These are phyloP conservation scores for Augochlorella aurata DNA, from an alignment of 2,888 invertebrate species.

Conservation along the genomic window DNA sequence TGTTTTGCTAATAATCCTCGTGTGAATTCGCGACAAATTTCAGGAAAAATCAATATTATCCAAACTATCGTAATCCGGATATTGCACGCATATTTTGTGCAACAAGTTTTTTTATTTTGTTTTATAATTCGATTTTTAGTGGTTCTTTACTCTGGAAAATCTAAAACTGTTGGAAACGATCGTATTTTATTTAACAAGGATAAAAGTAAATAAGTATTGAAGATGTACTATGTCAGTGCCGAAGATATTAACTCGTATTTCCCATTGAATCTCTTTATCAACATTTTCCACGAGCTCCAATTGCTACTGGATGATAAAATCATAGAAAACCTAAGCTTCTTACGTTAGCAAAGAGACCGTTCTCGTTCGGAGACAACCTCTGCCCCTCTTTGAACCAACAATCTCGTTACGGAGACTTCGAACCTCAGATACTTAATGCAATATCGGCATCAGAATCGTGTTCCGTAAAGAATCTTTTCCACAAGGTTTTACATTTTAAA, in stretches of 20 bases:
- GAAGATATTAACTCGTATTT: not conserved
- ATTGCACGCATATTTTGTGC: no score
- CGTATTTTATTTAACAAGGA: no score
- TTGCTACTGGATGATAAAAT: constrained; percentile 16
- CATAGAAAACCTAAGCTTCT: constrained; percentile 6
- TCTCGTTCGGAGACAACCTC: constrained; percentile 13
- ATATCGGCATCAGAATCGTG: constrained; percentile 20
- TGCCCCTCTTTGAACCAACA: constrained; percentile 30
- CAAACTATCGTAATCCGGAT: no score
- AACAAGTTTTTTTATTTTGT: no score
- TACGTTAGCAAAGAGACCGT: not conserved
- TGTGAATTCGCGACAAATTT: no score
- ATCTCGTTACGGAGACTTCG: constrained; percentile 36
- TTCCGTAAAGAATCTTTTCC: not conserved
- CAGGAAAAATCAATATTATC: no score
- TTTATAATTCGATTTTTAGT: no score
- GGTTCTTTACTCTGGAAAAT: no score
- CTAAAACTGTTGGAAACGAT: no score
- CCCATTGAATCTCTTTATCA: not conserved
- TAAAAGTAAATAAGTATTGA: no score
- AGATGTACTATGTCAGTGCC: not conserved
- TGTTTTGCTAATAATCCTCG: no score
- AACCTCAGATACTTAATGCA: constrained; percentile 31
- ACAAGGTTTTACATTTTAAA: not conserved
- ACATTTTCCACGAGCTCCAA: not conserved